Evolutionary conservation across 53 echinoderm and acorn worm genomes (phyloP), one percentile per base, ranked within the genome.

Genomic region (Antedon mediterranea): DNA sequence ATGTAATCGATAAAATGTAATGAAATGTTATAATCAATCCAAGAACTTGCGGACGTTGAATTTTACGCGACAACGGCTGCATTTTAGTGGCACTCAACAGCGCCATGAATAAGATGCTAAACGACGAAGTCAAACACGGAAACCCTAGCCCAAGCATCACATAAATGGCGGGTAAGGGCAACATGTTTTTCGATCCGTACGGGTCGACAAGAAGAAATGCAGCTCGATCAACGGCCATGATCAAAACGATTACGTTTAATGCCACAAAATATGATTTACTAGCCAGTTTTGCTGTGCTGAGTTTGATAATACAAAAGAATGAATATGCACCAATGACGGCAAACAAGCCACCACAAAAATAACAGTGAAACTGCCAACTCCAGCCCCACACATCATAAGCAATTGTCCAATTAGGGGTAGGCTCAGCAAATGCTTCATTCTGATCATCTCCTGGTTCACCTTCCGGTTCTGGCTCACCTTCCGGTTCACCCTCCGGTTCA

Each of bases 121-220:
- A 98, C 0, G 98, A 92, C 4, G 98, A 98, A 4, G 98, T 93
- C 34, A 98, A 81, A 79, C 98, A 98, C 0, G 98, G 98, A 43
- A 98, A 98, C 26, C 98, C 98, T 78, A 93, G 57, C 30, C 98
- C 91, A 14, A 92, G 84, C 29, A 98, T 77, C 43, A 98, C 43
- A 75, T 98, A 98, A 3, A 92, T 85, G n/a, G 93, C 79, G 20
- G 92, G 79, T 33, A 82, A 32, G 0, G 92, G 88, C 70, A 88
- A 93, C 28, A 90, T 76, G 0, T 34, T 31, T 79, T 93, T 90
- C 82, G 80, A 84, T 75, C 92, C 92, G 81, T 98, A 98, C 27
- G 98, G 92, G 76, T 98, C 98, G 4, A 98, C 92, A 32, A 98
- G 84, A 78, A 98, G 32, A 44, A 90, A 98, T 9, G 89, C 81